phyloP scores from a whole-genome alignment of 1,140 invertebrate species.

The Drosophila neocordata region DNA sequence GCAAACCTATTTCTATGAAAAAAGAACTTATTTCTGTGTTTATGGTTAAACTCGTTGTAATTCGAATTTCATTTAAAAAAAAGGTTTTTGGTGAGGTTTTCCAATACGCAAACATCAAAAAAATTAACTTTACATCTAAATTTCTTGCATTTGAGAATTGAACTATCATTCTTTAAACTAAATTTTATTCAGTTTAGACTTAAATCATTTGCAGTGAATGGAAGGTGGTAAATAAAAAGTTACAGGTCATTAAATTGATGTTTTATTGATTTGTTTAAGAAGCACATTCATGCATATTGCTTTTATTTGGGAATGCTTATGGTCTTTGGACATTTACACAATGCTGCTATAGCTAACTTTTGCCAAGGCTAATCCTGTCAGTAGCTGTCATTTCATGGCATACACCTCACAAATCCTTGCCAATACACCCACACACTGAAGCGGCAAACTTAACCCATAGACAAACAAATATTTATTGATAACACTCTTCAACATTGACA shows the following conservation, averaged over 20 bases:
- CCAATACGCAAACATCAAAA: too few species aligned
- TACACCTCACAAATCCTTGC: conserved; percentile 45
- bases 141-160: too few species aligned
- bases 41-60: too few species aligned
- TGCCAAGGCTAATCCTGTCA: conserved; percentile 41
- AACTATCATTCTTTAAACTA: background rate
- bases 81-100: too few species aligned
- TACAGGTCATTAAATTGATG: conserved; percentile 2
- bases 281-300: background rate
- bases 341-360: background rate
- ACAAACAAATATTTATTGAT: conserved; percentile 57
- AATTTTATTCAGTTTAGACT: background rate
- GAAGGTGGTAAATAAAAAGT: background rate
- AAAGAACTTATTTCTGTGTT: too few species aligned
- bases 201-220: background rate
- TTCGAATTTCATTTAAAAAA: too few species aligned
- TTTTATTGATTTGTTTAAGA: background rate
- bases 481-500: conserved; percentile 49
- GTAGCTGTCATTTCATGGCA: conserved; percentile 50
- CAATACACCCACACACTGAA: conserved; percentile 8
- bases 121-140: too few species aligned
- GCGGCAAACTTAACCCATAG: conserved; percentile 21
- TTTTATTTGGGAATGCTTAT: background rate
- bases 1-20: too few species aligned
- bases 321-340: background rate